Evolutionary conservation across 2,888 invertebrate species (phyloP), one percentile per base, ranked within the genome.

Genomic region (Opisthograptis luteolata): DNA sequence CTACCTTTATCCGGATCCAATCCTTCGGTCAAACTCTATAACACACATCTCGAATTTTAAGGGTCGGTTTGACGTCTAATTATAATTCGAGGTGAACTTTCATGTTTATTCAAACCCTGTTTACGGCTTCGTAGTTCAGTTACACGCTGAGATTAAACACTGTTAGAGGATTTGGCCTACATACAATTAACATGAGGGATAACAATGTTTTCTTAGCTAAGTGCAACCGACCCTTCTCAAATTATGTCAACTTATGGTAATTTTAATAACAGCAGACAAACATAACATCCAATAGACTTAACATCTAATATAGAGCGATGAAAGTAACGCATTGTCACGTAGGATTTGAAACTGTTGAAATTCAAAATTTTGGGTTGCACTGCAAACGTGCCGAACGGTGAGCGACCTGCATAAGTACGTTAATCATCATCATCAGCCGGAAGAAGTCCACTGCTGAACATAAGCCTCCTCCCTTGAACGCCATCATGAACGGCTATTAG

Each of bases 81-180:
- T 76, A 73, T 68, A 70, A 73, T 73, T 65, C 39, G 56, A 62
- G 60, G 62, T 53, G 58, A 69, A 68, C 49, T 68, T 66, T 64
- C 46, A 64, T 64, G 56, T 71, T 68, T 68, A 68, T 70, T 71
- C 63, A 67, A 66, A 58, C 64, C 48, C 47, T 62, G 53, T 57
- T 64, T 59, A 62, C 55, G 49, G 57, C 46, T 20, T 48, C 50
- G 44, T 49, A 55, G 55, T 49, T 56, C 45, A 50, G 54, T 63
- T 55, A 55, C 56, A 52, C 55, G 46, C 43, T 46, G 50, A 62
- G 58, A 56, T 60, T 56, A 58, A 58, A 57, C 50, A 54, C 45
- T 55, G 58, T 58, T 57, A 44, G 55, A 45, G 51, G 53, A 59
- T 57, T 59, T 55, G 40, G 31, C 45, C 48, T 55, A 52, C 58